Base-by-base conservation (phyloP, 2,113 vertebrate species). In the Bubo bubo region DNA sequence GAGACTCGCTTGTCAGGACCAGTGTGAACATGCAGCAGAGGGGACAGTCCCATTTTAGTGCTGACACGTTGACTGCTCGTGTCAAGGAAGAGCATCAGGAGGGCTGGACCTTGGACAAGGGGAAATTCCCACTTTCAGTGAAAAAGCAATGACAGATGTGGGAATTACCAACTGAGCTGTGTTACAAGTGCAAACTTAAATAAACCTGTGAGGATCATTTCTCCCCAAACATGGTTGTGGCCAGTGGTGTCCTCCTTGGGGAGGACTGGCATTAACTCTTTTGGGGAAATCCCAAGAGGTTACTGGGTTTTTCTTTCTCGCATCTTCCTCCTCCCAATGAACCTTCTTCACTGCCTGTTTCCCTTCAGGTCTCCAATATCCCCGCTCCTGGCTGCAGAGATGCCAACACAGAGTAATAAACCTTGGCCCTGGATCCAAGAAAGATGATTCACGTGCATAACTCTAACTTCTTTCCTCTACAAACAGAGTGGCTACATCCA, bases 61-160 rank as follows among this genome's bases (percentile, higher is more conserved):
- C 52, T 14, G 45, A 35, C 23, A 13, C 0, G 1, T 77, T 83
- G 79, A 3, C 27, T 53, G 28, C n/a, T 79, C 2, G 0, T 19
- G 24, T 45, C 45, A 30, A 30, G 62, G 43, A 79, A 64, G 43
- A 34, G 3, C 28, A 56, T 20, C 26, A 20, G 10, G 39, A 83
- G 15, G 26, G 26, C 10, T 75, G 58, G 67, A 41, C 43, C 28
- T 34, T 0, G 2, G 23, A 27, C 23, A 7, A 62, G 6, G 6
- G 43, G 55, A 80, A 94, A 75, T 89, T 27, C 45, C 39, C 20
- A 26, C 34, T 55, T 56, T 4, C 34, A 43, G 16, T 39, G 37
- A 6, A 58, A 43, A 81, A 47, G 19, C 8, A 53, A 32, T 10
- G n/a, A 9, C 4, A 63, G 66, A 43, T 11, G 18, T 18, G 19